A percentile compares a stretch with the other conserved stretches of the same genome.
These are phyloP conservation scores for Amiota minor DNA, from an alignment of 2,888 invertebrate genomes.

Conservation along the genomic window DNA sequence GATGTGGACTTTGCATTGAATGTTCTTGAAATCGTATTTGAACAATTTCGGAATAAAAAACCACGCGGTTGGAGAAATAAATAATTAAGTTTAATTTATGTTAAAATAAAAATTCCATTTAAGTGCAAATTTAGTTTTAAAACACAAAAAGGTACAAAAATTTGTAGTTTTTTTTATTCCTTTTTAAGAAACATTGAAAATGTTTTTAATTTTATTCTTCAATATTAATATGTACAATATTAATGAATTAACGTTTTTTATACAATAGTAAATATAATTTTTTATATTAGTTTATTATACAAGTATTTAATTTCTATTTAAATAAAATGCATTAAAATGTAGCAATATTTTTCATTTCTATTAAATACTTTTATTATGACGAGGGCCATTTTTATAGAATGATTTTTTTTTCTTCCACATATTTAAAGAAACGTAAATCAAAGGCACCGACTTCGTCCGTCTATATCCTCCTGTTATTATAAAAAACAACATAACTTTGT, in stretches of 20 bases:
- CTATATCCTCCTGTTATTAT: too few species aligned
- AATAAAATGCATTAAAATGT: slow-evolving; percentile 6
- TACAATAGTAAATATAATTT: too few species aligned
- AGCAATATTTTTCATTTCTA: not conserved
- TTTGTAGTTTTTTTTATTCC: not conserved
- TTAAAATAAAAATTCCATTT: not conserved
- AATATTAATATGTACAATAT: not conserved
- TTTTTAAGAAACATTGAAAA: not conserved
- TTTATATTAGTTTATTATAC: not conserved
- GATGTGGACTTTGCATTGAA: slow-evolving; percentile 86
- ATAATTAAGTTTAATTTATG: not conserved
- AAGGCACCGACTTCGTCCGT: too few species aligned
- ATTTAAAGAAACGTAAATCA: too few species aligned
- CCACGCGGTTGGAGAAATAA: slow-evolving; percentile 62
- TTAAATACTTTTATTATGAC: not conserved
- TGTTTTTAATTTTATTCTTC: not conserved
- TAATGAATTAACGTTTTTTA: not conserved
- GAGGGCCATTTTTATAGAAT: too few species aligned
- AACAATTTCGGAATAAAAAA: slow-evolving; percentile 60
- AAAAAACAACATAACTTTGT: too few species aligned
- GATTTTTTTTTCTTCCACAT: too few species aligned
- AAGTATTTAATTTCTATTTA: not conserved
- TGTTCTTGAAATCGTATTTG: slow-evolving; percentile 74
- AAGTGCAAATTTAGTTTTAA: not conserved
- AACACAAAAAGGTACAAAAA: not conserved